Percentiles rank a stretch among this genome's conserved stretches.
Conservation (phyloP, 2,888 invertebrate genomes). For the Dicyrtomina minuta region DNA sequence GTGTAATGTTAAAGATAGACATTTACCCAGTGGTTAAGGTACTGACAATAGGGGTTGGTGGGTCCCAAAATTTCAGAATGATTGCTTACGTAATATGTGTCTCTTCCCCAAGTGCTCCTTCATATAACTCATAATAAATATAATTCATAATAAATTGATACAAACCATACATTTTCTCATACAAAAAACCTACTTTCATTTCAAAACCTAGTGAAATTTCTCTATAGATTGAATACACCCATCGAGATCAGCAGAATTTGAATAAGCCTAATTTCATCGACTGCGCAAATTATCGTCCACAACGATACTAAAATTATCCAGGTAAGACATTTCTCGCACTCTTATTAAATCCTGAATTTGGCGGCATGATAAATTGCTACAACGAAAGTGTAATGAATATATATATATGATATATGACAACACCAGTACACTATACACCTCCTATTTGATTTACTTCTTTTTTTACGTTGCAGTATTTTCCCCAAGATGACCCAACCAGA, state of each 20-base stretch:
- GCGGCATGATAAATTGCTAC: constrained; percentile 61
- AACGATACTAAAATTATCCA: constrained; percentile 72
- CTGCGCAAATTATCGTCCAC: constrained; percentile 78
- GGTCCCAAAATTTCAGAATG: no score
- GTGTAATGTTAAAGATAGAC: no score
- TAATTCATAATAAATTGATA: no score
- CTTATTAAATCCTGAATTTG: background rate
- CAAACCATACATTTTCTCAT: no score
- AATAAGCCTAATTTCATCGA: constrained; percentile 84
- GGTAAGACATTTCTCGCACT: constrained; percentile 59
- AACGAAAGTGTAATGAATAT: constrained; percentile 61
- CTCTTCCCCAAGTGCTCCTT: no score
- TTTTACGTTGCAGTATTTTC: constrained; percentile 65
- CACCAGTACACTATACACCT: constrained; percentile 6
- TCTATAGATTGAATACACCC: background rate
- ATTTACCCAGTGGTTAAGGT: no score
- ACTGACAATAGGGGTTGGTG: no score
- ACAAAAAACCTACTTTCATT: no score
- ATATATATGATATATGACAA: no score
- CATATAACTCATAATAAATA: no score
- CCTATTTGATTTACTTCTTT: constrained; percentile 10
- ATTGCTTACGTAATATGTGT: no score
- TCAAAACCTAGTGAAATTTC: no score
- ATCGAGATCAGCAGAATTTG: constrained; percentile 34
- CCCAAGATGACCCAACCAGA: constrained; percentile 85